Conservation (phyloP, 2,888 invertebrate genomes). For the Deladenus siricidicola region DNA sequence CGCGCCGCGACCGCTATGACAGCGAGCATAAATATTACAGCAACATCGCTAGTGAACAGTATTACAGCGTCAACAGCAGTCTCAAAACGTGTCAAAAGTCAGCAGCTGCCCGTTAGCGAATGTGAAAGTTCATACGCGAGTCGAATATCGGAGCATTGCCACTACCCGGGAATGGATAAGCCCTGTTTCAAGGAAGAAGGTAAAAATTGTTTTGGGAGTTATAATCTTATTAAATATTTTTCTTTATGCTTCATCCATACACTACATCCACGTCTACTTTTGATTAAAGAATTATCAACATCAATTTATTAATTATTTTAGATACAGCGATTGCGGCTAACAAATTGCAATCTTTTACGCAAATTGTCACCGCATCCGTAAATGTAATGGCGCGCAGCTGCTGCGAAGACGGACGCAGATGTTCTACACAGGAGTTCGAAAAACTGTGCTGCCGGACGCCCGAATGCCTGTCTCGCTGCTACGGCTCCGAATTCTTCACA, state of each 20-base stretch:
- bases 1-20: too few species aligned
- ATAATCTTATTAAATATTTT: not conserved
- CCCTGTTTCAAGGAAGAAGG: not conserved
- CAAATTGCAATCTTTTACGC: not conserved
- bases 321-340: not conserved
- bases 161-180: not conserved
- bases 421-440: not conserved
- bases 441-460: not conserved
- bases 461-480: not conserved
- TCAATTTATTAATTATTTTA: not conserved
- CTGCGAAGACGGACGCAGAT: not conserved
- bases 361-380: not conserved
- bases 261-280: too few species aligned
- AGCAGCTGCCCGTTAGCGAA: too few species aligned
- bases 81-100: too few species aligned
- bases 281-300: not conserved
- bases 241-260: not conserved
- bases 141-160: not conserved
- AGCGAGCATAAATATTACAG: too few species aligned
- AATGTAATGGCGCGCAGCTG: not conserved
- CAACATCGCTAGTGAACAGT: too few species aligned
- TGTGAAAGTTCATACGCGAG: not conserved
- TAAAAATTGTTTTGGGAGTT: not conserved
- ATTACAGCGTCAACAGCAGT: too few species aligned
- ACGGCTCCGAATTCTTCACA: conserved; percentile 5